Percentiles rank a stretch among this genome's conserved stretches.
These are phyloP conservation scores for Lamprotornis superbus DNA, from an alignment of 2,113 vertebrate genomes.

Conservation along the genomic window DNA sequence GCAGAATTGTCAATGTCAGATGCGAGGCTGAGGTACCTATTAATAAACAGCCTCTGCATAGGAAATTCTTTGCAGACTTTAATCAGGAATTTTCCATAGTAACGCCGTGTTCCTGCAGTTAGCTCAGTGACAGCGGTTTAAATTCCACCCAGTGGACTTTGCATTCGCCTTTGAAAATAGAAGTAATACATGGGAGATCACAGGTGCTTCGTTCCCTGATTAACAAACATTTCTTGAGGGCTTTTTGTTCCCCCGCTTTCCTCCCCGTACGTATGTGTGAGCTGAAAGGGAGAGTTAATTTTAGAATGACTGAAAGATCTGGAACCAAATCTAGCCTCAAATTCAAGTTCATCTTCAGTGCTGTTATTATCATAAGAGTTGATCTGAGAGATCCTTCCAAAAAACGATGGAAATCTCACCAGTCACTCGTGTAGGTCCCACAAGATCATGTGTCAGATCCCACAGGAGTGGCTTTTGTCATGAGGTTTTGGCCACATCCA, in stretches of 20 bases:
- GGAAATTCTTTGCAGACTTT: conserved; percentile 70
- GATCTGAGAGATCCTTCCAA: not conserved
- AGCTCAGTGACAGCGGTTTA: conserved; percentile 54
- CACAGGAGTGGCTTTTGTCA: not conserved
- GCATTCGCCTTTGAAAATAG: conserved; percentile 42
- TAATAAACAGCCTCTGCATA: conserved; percentile 71
- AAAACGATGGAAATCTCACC: not conserved
- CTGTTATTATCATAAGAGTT: not conserved
- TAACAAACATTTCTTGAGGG: not conserved
- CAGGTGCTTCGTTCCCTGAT: conserved; percentile 35
- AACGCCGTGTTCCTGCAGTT: conserved; percentile 58
- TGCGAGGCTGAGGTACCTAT: conserved; percentile 55
- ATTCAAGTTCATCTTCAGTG: not conserved
- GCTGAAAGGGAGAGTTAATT: conserved; percentile 32
- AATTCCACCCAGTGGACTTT: conserved; percentile 66
- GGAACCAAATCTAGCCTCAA: not conserved
- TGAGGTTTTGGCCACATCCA: not conserved
- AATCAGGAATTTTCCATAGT: conserved; percentile 77
- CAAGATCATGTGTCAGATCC: not conserved
- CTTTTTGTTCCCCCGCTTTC: not conserved
- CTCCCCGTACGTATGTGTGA: not conserved
- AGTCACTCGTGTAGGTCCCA: not conserved
- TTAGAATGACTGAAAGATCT: conserved; percentile 28
- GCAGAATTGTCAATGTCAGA: conserved; percentile 69
- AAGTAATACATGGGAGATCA: conserved; percentile 54